Percentiles rank a stretch among this genome's conserved stretches.
Conservation (phyloP, 2,113 vertebrate species). For the Chionis minor region DNA sequence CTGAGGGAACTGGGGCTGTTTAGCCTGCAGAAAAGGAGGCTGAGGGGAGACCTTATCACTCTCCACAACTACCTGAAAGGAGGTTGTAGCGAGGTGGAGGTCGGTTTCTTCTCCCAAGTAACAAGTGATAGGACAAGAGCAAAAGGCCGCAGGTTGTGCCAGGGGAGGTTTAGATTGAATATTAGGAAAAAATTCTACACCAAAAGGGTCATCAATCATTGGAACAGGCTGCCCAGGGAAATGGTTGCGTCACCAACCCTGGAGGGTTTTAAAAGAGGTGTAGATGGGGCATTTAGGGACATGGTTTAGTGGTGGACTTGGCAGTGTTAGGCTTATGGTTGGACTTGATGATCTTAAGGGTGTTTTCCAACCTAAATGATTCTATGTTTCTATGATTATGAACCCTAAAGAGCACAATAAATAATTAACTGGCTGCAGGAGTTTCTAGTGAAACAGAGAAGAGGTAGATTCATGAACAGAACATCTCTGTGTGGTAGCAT, state of each 20-base stretch:
- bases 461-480: not conserved
- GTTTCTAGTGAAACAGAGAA: not conserved
- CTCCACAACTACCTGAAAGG: not conserved
- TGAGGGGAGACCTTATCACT: not conserved
- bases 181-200: not conserved
- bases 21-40: not conserved
- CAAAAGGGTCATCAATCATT: not conserved
- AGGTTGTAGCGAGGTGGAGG: rapidly evolving
- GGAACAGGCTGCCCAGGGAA: not conserved
- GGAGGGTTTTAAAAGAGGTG: rapidly evolving
- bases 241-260: too few species aligned
- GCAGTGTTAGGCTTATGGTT: not conserved
- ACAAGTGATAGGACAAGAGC: not conserved
- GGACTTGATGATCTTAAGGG: not conserved
- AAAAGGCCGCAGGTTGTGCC: not conserved
- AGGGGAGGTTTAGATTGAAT: not conserved
- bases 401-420: not conserved
- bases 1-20: not conserved
- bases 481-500: not conserved
- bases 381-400: not conserved
- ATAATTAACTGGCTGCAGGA: not conserved
- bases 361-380: not conserved
- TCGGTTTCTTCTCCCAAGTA: rapidly evolving
- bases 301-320: not conserved
- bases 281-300: not conserved